These are phyloP conservation scores for Sapayoa aenigma DNA, from an alignment of 2,113 vertebrate genomes.

Conservation along the genomic window DNA sequence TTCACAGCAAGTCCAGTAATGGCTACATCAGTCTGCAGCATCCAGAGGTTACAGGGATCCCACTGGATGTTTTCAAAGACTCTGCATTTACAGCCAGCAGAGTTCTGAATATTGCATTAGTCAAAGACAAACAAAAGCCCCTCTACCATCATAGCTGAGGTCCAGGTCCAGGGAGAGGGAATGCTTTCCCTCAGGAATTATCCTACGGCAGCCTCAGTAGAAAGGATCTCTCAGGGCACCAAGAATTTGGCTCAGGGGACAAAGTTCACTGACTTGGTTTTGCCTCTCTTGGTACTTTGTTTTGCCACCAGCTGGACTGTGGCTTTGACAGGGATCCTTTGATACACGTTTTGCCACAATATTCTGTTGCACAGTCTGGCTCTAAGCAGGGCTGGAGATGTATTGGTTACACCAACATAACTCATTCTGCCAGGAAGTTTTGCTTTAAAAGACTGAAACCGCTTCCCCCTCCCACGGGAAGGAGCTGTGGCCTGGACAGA, in stretches of 20 bases:
- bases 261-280: neutral
- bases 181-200: neutral
- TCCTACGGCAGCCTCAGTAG: neutral
- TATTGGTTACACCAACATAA: neutral
- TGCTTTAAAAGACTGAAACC: neutral
- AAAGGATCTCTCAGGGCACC: neutral
- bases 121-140: neutral
- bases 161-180: neutral
- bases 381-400: fast-evolving
- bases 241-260: neutral
- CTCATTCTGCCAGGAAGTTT: neutral
- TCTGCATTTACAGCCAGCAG: neutral
- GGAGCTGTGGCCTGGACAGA: neutral
- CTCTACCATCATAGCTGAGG: neutral
- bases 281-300: neutral
- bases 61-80: neutral
- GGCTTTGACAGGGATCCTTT: neutral
- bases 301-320: neutral
- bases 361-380: neutral
- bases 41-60: neutral
- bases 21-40: neutral
- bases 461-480: neutral
- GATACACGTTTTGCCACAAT: fast-evolving
- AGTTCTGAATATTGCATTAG: neutral
- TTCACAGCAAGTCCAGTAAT: neutral